Base-by-base conservation (phyloP, 2,888 invertebrate species). In the Candidula unifasciata region DNA sequence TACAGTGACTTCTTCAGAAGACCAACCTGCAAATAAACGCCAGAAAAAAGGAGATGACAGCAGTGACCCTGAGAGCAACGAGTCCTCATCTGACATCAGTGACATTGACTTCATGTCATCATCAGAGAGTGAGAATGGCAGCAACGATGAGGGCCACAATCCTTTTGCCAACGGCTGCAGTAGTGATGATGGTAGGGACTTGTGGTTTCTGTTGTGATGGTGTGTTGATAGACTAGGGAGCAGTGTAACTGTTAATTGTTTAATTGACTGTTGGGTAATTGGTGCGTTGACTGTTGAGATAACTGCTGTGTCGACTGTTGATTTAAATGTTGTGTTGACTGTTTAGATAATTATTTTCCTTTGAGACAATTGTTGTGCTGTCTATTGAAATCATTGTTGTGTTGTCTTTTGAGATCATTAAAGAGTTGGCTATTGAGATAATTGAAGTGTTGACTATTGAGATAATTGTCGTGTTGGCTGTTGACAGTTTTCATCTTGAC, bases 141-240 rank as follows among this genome's bases (percentile, higher is more conserved):
- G 88, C 80, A 90, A 90, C 80, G 90, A 89, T 44, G 91, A 90
- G 89, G 96, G 96, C 85, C 97, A 97, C 94, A 97, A 97, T 93
- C 98, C 98, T 95, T 98, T 98, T n/a, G 97, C 96, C 93, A 96
- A 96, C 79, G 97, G 94, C 52, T 94, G 94, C n/a, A 94, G 94
- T 71, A 94, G 93, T 89, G 94, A 94, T 90, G 93, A 93, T 86
- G 93, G 92, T 92, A 77, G 69, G 89, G 86, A 21, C 10, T 44
- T 6, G 8, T 13, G 2, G 2, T 0, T 1, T 44, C 13, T 44
- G 0, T 44, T 44, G 6, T 6, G 8, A 1, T 44, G 44, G 13
- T 10, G 6, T 44, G 44, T 44, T 44, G 13, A 44, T 6, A 44
- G 13, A 44, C 13, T 6, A 44, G 44, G 13, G 44, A n/a, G n/a